Conservation (phyloP, 2,888 invertebrate genomes). For the Idaea aversata region DNA sequence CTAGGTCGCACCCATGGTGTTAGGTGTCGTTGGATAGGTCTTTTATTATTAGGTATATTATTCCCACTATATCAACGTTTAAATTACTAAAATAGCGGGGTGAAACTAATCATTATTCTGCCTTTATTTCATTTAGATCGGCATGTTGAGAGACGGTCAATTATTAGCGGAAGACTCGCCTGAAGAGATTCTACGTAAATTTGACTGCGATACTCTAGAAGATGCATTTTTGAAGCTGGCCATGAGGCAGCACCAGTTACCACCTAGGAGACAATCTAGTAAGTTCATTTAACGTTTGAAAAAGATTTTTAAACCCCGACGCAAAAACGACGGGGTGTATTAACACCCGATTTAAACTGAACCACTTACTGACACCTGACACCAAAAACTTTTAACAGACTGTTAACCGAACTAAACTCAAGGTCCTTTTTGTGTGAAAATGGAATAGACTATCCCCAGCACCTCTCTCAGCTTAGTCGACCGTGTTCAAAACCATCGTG, state of each 20-base stretch:
- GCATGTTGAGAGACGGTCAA: conserved; percentile 91
- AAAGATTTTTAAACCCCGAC: too few relatives aligned
- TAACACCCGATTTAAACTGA: too few relatives aligned
- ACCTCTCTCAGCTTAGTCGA: too few relatives aligned
- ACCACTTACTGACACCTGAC: too few relatives aligned
- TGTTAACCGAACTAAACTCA: too few relatives aligned
- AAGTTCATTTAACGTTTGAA: conserved; percentile 38
- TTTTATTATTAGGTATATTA: background rate
- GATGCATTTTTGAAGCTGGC: conserved; percentile 93
- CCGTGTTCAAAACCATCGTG: too few relatives aligned
- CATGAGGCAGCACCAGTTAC: conserved; percentile 75
- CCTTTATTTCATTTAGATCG: conserved; percentile 82
- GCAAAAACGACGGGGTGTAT: too few relatives aligned
- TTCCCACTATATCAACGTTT: background rate
- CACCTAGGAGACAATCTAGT: conserved; percentile 54
- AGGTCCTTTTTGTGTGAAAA: too few relatives aligned
- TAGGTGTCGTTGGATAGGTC: too few relatives aligned
- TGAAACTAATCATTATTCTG: background rate
- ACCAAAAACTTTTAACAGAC: too few relatives aligned
- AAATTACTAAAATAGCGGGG: background rate
- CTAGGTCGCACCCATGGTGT: too few relatives aligned
- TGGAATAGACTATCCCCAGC: too few relatives aligned
- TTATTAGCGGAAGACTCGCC: conserved; percentile 93
- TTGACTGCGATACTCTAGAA: conserved; percentile 88
- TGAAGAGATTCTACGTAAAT: conserved; percentile 83